These are phyloP conservation scores for Hydrolagus affinis DNA, from an alignment of 2,113 vertebrate genomes.

Conservation along the genomic window DNA sequence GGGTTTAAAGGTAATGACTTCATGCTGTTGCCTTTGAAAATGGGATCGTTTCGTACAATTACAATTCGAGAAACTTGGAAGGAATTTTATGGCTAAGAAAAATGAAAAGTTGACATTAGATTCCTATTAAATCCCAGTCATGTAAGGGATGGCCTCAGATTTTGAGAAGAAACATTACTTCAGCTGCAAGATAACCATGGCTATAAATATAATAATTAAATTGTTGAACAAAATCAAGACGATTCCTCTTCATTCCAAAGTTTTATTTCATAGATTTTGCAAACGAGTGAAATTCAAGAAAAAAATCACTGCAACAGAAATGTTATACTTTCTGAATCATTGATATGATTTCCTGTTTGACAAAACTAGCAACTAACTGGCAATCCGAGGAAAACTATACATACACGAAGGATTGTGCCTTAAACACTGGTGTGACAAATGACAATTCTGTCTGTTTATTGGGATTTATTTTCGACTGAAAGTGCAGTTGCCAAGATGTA, in stretches of 20 bases:
- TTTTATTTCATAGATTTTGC: background rate
- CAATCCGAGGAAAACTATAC: conserved; percentile 62
- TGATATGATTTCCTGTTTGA: conserved; percentile 51
- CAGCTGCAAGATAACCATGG: background rate
- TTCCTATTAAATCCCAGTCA: background rate
- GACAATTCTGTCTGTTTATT: conserved; percentile 67
- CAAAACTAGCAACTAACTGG: conserved; percentile 54
- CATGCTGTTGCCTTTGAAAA: conserved; percentile 47
- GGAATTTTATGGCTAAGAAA: background rate
- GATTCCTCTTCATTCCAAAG: background rate
- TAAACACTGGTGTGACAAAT: conserved; percentile 64
- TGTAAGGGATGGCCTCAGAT: background rate
- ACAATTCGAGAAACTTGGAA: background rate
- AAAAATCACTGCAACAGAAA: conserved; percentile 49
- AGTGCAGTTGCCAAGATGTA: conserved; percentile 58
- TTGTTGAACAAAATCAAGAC: background rate
- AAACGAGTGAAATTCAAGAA: background rate
- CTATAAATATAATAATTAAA: background rate
- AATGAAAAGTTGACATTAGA: background rate
- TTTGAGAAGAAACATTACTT: background rate
- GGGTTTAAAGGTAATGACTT: conserved; percentile 57
- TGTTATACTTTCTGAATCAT: conserved; percentile 38
- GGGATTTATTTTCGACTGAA: conserved; percentile 66
- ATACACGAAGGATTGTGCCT: conserved; percentile 42
- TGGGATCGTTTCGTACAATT: conserved; percentile 36